Base-by-base conservation (phyloP, 2,113 vertebrate genomes). In the Daboia siamensis region DNA sequence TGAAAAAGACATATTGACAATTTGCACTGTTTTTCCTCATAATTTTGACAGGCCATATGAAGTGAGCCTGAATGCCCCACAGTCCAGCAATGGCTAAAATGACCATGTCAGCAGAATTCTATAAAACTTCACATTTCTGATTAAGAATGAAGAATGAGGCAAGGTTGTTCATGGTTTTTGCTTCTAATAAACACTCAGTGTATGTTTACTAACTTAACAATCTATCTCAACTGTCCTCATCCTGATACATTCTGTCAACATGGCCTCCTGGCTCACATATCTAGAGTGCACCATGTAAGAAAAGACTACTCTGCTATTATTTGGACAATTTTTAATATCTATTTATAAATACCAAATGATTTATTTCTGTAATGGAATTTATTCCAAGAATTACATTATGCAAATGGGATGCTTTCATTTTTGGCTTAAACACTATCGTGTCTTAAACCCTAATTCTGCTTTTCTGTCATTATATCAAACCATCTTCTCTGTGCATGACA, bases 1-100 rank as follows among this genome's bases (percentile, higher is more conserved):
- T 93, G 90, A 95, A 51, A 95, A 93, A 91, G 95, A 95, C 95
- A 94, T 95, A 95, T 95, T 96, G 94, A 90, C 95, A 92, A 90
- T 48, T 88, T 95, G 51, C 94, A 91, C 90, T 93, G 94, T 95
- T 97, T 80, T 94, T 94, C 93, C 93, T 94, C 92, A 93, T 94
- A 93, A 85, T 95, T 96, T 93, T 95, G 92, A 56, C 89, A 94
- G 88, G 89, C 57, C 90, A n/a, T 95, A 95, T 95, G 94, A 86
- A 90, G 91, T 89, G 95, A 96, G 85, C 96, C 95, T 90, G 92
- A 95, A 92, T 80, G 94, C 90, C 91, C 93, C 90, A 92, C 91
- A 95, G 90, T 57, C 4, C 4, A 56, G 9, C 74, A 48, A 20
- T 12, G 92, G 48, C 93, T 95, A 88, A 92, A 93, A 96, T 61